A percentile compares a stretch with the other conserved stretches of the same genome.
Evolutionary conservation across 2,888 invertebrate species (phyloP).

Genomic region (Melinaea menophilus): DNA sequence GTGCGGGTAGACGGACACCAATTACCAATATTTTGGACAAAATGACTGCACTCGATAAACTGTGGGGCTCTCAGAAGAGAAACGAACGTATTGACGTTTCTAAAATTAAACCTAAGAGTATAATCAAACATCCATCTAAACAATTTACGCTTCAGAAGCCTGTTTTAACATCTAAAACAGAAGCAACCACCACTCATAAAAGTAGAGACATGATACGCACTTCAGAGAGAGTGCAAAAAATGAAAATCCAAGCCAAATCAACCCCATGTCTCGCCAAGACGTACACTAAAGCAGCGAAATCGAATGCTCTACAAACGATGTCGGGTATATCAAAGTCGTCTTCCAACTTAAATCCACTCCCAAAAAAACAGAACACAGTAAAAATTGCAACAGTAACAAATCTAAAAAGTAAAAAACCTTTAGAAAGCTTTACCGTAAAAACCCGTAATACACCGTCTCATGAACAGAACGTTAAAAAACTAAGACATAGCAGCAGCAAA

Average conservation of each 20-base stretch:
- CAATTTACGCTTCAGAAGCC: constrained; percentile 35
- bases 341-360: constrained; percentile 46
- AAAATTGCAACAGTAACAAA: constrained; percentile 64
- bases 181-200: constrained; percentile 50
- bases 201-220: constrained; percentile 72
- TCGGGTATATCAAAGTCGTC: constrained; percentile 58
- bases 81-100: constrained; percentile 64
- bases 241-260: constrained; percentile 58
- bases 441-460: constrained; percentile 61
- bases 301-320: constrained; percentile 41
- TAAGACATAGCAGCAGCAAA: constrained; percentile 50
- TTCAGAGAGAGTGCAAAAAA: constrained; percentile 66
- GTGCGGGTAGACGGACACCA: constrained; percentile 70
- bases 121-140: constrained; percentile 35
- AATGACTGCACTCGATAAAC: constrained; percentile 76
- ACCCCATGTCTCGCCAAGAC: constrained; percentile 48
- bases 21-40: constrained; percentile 72
- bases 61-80: constrained; percentile 71
- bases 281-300: constrained; percentile 44
- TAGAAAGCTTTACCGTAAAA: constrained; percentile 51
- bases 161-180: constrained; percentile 37
- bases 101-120: constrained; percentile 51
- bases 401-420: constrained; percentile 63
- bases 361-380: constrained; percentile 52
- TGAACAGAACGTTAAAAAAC: constrained; percentile 58